Evolutionary conservation across 2,113 vertebrate species (phyloP).

Genomic region (Xiphorhynchus elegans): DNA sequence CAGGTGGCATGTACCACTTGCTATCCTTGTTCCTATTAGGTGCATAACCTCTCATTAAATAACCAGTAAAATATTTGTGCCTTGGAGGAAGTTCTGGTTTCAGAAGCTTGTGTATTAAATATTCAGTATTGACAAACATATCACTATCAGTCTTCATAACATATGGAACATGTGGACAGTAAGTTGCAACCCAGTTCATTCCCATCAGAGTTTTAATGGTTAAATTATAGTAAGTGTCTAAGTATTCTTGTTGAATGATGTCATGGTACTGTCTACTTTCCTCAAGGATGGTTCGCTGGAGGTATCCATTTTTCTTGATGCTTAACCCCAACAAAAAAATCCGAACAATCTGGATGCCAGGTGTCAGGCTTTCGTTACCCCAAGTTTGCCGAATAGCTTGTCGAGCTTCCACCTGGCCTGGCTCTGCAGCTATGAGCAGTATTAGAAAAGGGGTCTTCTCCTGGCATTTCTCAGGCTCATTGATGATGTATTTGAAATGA

Average conservation of each 20-base stretch:
- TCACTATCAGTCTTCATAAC: conserved; percentile 99
- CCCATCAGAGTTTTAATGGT: conserved; percentile 98
- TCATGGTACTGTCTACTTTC: conserved; percentile 88
- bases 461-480: conserved; percentile 88
- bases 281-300: conserved; percentile 82
- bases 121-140: conserved; percentile 97
- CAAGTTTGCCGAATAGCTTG: conserved; percentile 95
- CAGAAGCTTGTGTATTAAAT: conserved; percentile 91
- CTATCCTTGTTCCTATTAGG: conserved; percentile 93
- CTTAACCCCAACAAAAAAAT: conserved; percentile 89
- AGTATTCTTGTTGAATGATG: conserved; percentile 94
- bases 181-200: conserved; percentile 93
- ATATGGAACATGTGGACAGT: conserved; percentile 85
- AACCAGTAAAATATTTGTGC: conserved; percentile 92
- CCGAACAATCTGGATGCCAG: conserved; percentile 79
- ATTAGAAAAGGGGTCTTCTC: conserved; percentile 85
- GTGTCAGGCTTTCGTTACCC: conserved; percentile 88
- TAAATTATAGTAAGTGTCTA: conserved; percentile 94
- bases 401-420: conserved; percentile 87
- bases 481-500: conserved; percentile 88
- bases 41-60: conserved; percentile 89
- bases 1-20: conserved; percentile 96
- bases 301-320: conserved; percentile 77
- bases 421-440: conserved; percentile 90
- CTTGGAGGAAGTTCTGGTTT: conserved; percentile 83